These are phyloP conservation scores for Pteropus alecto DNA, from an alignment of 2,113 vertebrate species.

Conservation along the genomic window DNA sequence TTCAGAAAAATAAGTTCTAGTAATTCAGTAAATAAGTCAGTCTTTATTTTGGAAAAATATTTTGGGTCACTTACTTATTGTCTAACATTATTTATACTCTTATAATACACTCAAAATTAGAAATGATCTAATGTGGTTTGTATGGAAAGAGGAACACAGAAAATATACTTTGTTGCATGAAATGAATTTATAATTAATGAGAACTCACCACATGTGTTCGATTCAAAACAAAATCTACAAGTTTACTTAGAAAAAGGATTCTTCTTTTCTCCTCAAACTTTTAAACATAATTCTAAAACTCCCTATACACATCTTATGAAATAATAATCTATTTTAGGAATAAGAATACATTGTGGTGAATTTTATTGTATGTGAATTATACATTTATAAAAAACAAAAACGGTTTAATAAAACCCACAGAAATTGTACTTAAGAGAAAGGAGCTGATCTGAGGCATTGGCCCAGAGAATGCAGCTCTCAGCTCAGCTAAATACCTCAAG, in stretches of 20 bases:
- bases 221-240: constrained; percentile 18
- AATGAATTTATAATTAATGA: background rate
- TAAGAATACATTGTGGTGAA: background rate
- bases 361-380: background rate
- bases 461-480: background rate
- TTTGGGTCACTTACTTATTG: background rate
- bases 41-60: background rate
- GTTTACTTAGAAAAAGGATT: background rate
- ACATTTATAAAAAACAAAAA: constrained; percentile 19
- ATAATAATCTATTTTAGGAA: background rate
- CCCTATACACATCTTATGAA: background rate
- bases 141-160: background rate
- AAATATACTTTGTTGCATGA: background rate
- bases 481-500: background rate
- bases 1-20: constrained; percentile 23
- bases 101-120: background rate
- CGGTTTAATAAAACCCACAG: background rate
- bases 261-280: constrained; percentile 7
- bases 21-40: background rate
- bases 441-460: background rate
- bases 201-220: background rate
- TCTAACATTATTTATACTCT: background rate
- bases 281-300: constrained; percentile 24
- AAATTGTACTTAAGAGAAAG: background rate
- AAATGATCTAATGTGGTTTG: background rate